These are phyloP conservation scores for Tursiops truncatus DNA, from an alignment of 2,113 vertebrate genomes.

Conservation along the genomic window DNA sequence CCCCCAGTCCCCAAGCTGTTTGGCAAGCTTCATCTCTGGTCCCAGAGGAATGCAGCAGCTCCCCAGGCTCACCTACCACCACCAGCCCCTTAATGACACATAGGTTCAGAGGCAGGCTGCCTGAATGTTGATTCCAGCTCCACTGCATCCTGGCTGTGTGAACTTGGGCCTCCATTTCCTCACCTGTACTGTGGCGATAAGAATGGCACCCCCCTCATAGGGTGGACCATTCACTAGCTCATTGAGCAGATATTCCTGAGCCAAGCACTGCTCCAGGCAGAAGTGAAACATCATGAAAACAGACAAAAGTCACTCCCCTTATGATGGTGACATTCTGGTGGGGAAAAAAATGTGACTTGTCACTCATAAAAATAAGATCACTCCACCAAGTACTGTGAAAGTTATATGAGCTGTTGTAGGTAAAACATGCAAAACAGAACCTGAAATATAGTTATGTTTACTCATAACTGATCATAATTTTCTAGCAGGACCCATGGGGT, in stretches of 20 bases:
- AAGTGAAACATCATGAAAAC: background rate
- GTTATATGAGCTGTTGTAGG: background rate
- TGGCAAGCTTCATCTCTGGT: background rate
- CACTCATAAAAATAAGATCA: background rate
- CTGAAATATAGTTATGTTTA: background rate
- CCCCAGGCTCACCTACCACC: background rate
- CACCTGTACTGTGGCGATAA: background rate
- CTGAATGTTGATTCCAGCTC: background rate
- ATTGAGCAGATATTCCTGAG: background rate
- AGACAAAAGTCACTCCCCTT: background rate
- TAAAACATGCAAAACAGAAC: background rate
- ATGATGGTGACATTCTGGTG: background rate
- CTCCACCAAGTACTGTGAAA: background rate
- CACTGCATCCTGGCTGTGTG: background rate
- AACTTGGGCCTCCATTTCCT: background rate
- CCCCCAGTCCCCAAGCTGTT: background rate
- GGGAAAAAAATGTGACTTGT: background rate
- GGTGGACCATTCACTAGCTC: no score
- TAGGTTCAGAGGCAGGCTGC: background rate
- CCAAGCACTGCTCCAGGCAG: background rate
- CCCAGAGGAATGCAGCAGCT: background rate
- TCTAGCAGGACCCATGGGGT: background rate
- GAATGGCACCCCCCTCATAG: background rate
- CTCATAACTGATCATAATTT: background rate
- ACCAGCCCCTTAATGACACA: background rate